Evolutionary conservation across 2,797 vertebrate genomes (phyloP), one percentile per base, ranked within the genome.

Genomic region (Pogonophryne albipinna): DNA sequence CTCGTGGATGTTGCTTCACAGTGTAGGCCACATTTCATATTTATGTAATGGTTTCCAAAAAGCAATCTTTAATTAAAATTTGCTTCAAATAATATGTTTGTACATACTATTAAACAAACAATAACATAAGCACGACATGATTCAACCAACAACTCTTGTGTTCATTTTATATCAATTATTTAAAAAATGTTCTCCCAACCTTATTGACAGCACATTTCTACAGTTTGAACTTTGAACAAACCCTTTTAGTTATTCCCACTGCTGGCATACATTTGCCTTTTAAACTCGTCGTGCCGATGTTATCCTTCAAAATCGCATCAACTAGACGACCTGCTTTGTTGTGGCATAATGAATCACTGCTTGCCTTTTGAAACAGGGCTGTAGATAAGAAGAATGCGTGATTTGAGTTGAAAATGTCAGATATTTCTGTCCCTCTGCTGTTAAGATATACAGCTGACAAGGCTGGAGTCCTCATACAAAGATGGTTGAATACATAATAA

Each of bases 391-490:
- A 41, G 13, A 15, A 8, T 3, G 42, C 12, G 47, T 41, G 51
- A 79, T 80, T 50, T 52, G 15, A 3, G n/a, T 13, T 65, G 44
- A 76, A 73, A 77, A 76, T 78, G 61, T 62, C 63, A 70, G 41
- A 65, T 53, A 61, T 59, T 59, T 74, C 23, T 14, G n/a, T 79
- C 51, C 41, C n/a, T 53, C 59, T 72, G 47, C 57, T 52, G 78
- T 71, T 51, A 49, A 9, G 42, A 34, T 7, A 6, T 34, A 34
- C 8, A 38, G 6, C 8, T 38, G 34, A 38, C 34, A 38, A 38
- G 34, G 34, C 34, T 38, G 2, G 34, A 38, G 34, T 38, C 34
- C 7, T 38, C 34, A 7, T 38, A 38, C 34, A 9, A 38, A 38
- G 13, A n/a, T 41, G 7, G 16, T 23, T 71, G 15, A 31, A 76